phyloP scores from a whole-genome alignment of 2,113 vertebrate genomes.

The Dipodomys stephensi region DNA sequence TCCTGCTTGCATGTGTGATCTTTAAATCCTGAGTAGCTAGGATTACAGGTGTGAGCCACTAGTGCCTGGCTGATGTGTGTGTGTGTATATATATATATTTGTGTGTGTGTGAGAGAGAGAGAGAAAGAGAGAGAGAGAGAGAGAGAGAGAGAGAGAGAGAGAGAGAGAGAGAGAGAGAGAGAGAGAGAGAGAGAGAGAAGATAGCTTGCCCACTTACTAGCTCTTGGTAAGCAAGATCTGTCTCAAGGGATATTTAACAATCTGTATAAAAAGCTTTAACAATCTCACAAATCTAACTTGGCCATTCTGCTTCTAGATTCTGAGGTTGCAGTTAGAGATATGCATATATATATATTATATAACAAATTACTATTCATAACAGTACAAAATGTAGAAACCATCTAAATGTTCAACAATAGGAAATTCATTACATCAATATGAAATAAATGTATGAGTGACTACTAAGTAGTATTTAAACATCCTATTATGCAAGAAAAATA shows the following conservation, averaged over 20 bases:
- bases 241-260: background rate
- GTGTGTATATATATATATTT: too few species aligned
- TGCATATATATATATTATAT: background rate
- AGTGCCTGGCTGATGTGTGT: too few species aligned
- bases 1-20: too few species aligned
- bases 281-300: background rate
- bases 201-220: slow-evolving; percentile 8
- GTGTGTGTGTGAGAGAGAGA: too few species aligned
- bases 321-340: background rate
- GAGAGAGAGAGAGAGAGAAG: background rate
- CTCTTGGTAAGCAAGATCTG: background rate
- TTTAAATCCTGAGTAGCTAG: too few species aligned
- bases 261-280: slow-evolving; percentile 6
- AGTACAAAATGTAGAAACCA: slow-evolving; percentile 46
- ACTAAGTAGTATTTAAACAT: slow-evolving; percentile 49
- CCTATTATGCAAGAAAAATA: slow-evolving; percentile 56
- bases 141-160: background rate
- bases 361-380: background rate
- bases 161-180: too few species aligned
- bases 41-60: too few species aligned
- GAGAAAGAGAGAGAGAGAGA: too few species aligned
- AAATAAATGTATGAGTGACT: slow-evolving; percentile 36
- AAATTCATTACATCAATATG: slow-evolving; percentile 68
- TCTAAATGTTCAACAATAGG: slow-evolving; percentile 6
- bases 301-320: background rate